Evolutionary conservation across 53 echinoderm and acorn worm species (phyloP).

Genomic region (Antedon mediterranea): DNA sequence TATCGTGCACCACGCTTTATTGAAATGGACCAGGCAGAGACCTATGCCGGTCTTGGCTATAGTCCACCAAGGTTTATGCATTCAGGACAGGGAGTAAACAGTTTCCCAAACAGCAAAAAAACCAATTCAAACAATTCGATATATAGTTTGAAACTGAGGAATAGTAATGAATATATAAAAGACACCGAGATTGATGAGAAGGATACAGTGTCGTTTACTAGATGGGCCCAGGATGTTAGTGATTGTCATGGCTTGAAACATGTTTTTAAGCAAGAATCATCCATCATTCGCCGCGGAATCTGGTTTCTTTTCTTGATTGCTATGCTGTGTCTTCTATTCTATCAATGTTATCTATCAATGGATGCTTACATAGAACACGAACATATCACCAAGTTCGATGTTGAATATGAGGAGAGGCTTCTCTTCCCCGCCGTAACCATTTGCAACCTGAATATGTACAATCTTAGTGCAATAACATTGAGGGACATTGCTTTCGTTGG

Average conservation of each 20-base stretch:
- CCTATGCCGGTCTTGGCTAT: background rate
- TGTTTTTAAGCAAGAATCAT: background rate
- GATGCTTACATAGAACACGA: background rate
- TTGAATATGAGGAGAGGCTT: background rate
- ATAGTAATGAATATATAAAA: background rate
- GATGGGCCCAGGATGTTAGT: background rate
- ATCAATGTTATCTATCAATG: background rate
- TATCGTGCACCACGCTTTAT: background rate
- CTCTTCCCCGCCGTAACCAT: background rate
- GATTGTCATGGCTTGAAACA: background rate
- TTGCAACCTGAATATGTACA: background rate
- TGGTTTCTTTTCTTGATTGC: background rate
- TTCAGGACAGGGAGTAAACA: background rate
- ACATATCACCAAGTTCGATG: background rate
- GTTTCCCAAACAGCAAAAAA: background rate
- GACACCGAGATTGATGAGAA: background rate
- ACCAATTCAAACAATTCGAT: background rate
- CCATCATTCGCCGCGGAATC: background rate
- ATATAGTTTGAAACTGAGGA: background rate
- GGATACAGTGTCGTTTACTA: background rate
- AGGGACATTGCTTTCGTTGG: background rate
- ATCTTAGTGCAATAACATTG: background rate
- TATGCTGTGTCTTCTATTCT: background rate
- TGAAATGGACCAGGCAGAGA: background rate
- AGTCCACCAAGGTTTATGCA: background rate